Base-by-base conservation (phyloP, 2,113 vertebrate species). In the Tragelaphus scriptus region DNA sequence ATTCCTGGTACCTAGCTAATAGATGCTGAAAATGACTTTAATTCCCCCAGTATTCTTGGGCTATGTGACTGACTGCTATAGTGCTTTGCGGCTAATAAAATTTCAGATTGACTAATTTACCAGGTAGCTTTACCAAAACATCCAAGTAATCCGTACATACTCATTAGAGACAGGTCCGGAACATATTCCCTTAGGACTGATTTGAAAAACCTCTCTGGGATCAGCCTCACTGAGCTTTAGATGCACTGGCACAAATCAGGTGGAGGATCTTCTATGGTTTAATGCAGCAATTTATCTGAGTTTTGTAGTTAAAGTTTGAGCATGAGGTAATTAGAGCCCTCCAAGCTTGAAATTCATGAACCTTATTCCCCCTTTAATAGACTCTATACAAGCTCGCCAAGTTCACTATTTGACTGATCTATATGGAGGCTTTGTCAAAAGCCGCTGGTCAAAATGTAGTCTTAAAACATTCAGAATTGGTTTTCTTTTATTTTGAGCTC, bases 221-320 rank as follows among this genome's bases (percentile, higher is more conserved):
- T 98, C 97, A 96, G 98, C 95, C 94, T 98, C 94, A 3, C 97
- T 98, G 98, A 97, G 90, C 93, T 98, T 98, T 97, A 98, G 98
- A 97, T 94, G 97, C 84, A 25, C 88, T 92, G 97, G 93, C 94
- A 98, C 96, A 98, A 98, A 98, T 98, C 61, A 26, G 80, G 94
- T 98, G 55, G 92, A 98, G 93, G 92, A 97, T 98, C 96, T 97
- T 98, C 97, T 97, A 55, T 97, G 96, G 86, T 97, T 99, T 98
- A 98, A 90, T 98, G 89, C 96, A 97, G 97, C 97, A 97, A 89
- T 98, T 98, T 98, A 97, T 98, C 98, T 98, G 96, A 2, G 0
- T 98, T 99, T 99, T 98, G 94, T 98, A 98, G 98, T 98, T 99
- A 98, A 98, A 98, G 89, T 98, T 98, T 98, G 98, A 98, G 91